Conservation (phyloP, 2,797 vertebrate genomes). For the Eospalax fontanierii region DNA sequence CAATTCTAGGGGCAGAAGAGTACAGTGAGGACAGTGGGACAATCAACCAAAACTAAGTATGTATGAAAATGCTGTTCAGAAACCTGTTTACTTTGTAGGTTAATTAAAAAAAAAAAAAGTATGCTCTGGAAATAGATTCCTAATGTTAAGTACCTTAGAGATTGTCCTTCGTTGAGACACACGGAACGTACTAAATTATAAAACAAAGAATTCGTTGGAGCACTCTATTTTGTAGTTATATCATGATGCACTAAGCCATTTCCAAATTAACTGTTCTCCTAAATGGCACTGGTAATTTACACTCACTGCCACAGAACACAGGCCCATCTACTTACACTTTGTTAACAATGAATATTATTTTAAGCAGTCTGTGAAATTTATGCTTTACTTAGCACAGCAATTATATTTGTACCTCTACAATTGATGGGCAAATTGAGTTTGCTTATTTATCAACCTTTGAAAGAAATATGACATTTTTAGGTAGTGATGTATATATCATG, state of each 20-base stretch:
- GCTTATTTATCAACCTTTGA: background rate
- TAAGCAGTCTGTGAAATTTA: background rate
- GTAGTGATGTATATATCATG: background rate
- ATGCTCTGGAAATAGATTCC: too few species aligned
- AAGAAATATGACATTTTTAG: constrained; percentile 29
- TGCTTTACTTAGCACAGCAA: too few species aligned
- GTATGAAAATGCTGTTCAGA: too few species aligned
- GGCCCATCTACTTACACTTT: background rate
- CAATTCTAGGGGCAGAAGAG: too few species aligned
- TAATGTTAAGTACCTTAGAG: too few species aligned
- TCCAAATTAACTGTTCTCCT: background rate
- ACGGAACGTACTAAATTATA: too few species aligned
- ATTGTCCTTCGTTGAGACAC: too few species aligned
- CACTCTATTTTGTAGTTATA: background rate
- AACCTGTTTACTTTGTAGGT: too few species aligned
- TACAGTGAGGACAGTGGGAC: too few species aligned
- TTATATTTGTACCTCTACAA: too few species aligned
- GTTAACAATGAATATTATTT: constrained; percentile 5
- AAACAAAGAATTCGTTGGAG: background rate
- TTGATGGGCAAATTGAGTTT: too few species aligned
- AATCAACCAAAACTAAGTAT: too few species aligned
- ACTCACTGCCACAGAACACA: background rate
- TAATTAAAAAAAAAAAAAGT: background rate
- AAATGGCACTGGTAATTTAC: constrained; percentile 32
- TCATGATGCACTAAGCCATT: constrained; percentile 4